Evolutionary conservation across 2,888 invertebrate species (phyloP).

Genomic region (Acleris cristana): DNA sequence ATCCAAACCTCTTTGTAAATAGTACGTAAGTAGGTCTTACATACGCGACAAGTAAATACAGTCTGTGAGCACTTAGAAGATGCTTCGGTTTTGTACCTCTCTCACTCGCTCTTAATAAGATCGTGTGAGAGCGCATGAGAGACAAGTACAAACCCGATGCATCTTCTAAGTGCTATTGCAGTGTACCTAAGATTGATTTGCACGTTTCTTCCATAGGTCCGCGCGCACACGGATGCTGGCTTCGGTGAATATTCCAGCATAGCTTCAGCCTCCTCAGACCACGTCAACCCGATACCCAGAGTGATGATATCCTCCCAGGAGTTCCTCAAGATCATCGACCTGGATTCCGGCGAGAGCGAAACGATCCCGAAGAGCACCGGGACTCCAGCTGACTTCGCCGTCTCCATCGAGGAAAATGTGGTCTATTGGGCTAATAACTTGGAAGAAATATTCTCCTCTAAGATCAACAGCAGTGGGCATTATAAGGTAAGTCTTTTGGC

Average conservation of each 20-base stretch:
- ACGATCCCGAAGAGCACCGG: constrained; percentile 86
- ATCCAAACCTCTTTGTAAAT: too few species aligned
- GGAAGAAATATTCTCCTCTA: constrained; percentile 87
- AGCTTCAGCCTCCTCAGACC: constrained; percentile 85
- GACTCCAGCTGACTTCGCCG: constrained; percentile 87
- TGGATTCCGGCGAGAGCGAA: constrained; percentile 87
- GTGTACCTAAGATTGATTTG: too few species aligned
- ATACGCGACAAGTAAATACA: too few species aligned
- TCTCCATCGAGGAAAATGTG: constrained; percentile 87
- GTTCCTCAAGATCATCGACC: constrained; percentile 89
- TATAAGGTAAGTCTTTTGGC: constrained; percentile 61
- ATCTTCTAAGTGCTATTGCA: too few species aligned
- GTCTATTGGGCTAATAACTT: constrained; percentile 93
- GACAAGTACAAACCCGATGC: too few species aligned
- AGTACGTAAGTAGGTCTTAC: too few species aligned
- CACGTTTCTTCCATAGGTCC: constrained; percentile 81
- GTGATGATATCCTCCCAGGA: constrained; percentile 89
- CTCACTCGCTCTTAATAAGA: too few species aligned
- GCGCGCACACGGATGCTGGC: constrained; percentile 91
- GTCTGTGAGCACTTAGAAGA: too few species aligned
- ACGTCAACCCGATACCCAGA: constrained; percentile 90
- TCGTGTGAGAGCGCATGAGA: too few species aligned
- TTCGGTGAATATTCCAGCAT: constrained; percentile 88
- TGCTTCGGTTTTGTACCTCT: too few species aligned
- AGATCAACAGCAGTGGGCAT: constrained; percentile 81